phyloP scores from a whole-genome alignment of 2,113 vertebrate genomes.

The Piprites chloris region DNA sequence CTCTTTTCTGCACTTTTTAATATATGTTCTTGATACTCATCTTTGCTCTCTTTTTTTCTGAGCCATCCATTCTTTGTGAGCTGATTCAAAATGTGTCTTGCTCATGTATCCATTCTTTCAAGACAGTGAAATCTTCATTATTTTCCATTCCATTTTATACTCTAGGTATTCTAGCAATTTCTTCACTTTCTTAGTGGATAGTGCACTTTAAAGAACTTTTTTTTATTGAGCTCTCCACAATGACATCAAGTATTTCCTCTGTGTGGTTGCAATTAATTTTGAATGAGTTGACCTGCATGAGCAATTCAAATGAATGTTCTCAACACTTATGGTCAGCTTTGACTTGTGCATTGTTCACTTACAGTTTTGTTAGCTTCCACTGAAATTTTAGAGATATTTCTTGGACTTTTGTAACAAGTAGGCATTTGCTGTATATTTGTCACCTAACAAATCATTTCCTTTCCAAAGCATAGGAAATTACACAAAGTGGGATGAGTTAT shows the following conservation, averaged over 20 bases:
- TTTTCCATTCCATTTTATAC: not conserved
- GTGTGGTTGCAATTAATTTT: not conserved
- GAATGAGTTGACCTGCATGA: not conserved
- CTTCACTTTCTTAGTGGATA: not conserved
- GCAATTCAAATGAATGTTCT: not conserved
- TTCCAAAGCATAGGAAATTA: not conserved
- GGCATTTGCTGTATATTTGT: not conserved
- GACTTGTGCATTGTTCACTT: not conserved
- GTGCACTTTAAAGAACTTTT: rapidly evolving
- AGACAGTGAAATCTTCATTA: not conserved
- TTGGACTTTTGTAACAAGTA: not conserved
- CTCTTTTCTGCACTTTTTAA: not conserved
- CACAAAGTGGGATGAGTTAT: not conserved
- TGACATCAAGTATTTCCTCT: not conserved
- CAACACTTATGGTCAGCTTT: not conserved
- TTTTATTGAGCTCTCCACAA: not conserved
- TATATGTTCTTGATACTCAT: not conserved
- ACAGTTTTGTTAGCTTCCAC: not conserved
- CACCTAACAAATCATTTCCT: not conserved
- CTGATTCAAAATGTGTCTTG: not conserved
- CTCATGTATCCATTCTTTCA: not conserved
- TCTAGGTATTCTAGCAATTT: not conserved
- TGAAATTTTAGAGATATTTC: not conserved
- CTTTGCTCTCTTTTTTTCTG: not conserved
- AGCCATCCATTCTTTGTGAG: not conserved